Evolutionary conservation across 2,797 vertebrate genomes (phyloP), one percentile per base, ranked within the genome.

Genomic region (Rhinella marina): DNA sequence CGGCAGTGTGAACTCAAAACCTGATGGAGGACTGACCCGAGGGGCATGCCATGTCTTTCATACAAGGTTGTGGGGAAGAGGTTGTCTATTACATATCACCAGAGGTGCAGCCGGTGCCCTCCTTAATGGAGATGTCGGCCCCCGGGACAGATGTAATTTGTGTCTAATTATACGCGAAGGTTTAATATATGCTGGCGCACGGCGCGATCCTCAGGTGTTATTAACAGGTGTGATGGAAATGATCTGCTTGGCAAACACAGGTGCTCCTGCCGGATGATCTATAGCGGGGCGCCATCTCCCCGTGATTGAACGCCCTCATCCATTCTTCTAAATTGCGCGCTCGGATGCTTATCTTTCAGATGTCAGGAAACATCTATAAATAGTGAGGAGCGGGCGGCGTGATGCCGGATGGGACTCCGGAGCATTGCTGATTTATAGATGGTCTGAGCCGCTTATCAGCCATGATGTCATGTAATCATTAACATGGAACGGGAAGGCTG

Each of bases 221-320:
- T 89, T 86, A 86, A 17, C 88, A 86, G 84, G 88, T 89, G 88
- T 81, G 70, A 89, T 66, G 68, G 66, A 85, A 86, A 52, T 82
- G 64, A 16, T 62, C 6, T 57, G 27, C n/a, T 50, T 52, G 59
- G 78, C 72, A 82, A 85, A 85, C 84, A 88, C 88, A 88, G 88
- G 84, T 88, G 88, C 79, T 56, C 7, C 32, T 82, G 68, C 41
- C 84, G 29, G 25, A 29, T 76, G 77, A 23, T 41, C 3, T 21
- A n/a, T 72, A 9, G 7, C 62, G n/a, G 59, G 9, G 78, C 7
- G 32, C 32, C 57, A 54, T 57, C 25, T 9, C 83, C 70, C 70
- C 14, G 12, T 82, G 87, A 88, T 77, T 88, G 68, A 86, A 56
- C 27, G 61, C 79, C 86, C 84, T 19, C 56, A 82, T 32, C 50